Base-by-base conservation (phyloP, 2,113 vertebrate species). In the Rhabdornis inornatus region DNA sequence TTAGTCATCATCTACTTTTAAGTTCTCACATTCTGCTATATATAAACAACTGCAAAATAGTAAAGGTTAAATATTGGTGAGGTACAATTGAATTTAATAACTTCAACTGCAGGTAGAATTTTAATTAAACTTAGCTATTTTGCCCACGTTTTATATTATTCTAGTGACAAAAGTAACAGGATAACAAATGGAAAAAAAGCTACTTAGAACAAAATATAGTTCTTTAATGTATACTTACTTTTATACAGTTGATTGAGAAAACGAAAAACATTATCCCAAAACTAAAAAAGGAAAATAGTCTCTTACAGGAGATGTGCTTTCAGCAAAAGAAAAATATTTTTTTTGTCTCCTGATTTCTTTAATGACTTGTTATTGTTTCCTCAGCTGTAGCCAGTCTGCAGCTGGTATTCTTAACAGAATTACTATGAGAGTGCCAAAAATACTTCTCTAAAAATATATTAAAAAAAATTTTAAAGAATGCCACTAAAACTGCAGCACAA, bases 341-440 rank as follows among this genome's bases (percentile, higher is more conserved):
- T 93, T 95, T 96, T 94, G 65, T 95, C 82, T 87, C 70, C 59
- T 65, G 72, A 83, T 90, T 92, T 94, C 64, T 96, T 92, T 85
- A 96, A 97, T 97, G 96, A 97, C 96, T 97, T 97, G 92, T 97
- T 97, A 97, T 97, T 98, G 89, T 95, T 95, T 69, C 82, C 92
- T 83, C 95, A 95, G 92, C 92, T 96, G 95, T 92, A 95, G 84
- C 72, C 52, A 84, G 89, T 95, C 93, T 96, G 96, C 97, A 97
- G 95, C 97, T 97, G 97, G 92, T 97, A 95, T 97, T 97, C 95
- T 96, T 96, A 94, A 95, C 94, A 93, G 87, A 97, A 97, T 95
- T 96, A 95, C 95, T 97, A 95, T 28, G 19, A 97, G 95, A 83
- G 94, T 91, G 91, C 96, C 98, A 98, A 97, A 98, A 98, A 97